Base-by-base conservation (phyloP, 2,113 vertebrate species). In the Tinamus guttatus region DNA sequence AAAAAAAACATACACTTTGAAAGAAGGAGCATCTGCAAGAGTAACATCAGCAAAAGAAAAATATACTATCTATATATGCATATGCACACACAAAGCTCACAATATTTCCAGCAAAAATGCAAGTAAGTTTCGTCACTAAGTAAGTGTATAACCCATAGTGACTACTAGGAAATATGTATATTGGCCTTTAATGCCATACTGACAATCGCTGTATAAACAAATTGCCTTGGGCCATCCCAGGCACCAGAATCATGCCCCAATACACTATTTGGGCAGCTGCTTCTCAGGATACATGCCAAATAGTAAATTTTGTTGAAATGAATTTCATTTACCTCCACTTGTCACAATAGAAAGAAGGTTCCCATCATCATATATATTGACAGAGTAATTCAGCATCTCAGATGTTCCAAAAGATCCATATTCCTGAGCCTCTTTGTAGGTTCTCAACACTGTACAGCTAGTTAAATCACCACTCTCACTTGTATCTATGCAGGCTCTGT, bases 311-410 rank as follows among this genome's bases (percentile, higher is more conserved):
- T 85, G 22, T 69, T 63, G 70, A 28, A 18, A 71, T 64, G 41
- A 45, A 18, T 88, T 81, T 84, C 4, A 82, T 56, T 97, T 97
- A 99, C 99, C 99, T 98, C 99, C 99, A 91, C 99, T 99, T 81
- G 99, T 99, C 94, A 99, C 99, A 68, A 99, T 99, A 87, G 99
- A 99, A 86, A 99, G 99, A 8, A 99, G 98, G 95, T 99, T 99
- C 71, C 99, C 99, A 38, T 99, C 99, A 71, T 99, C 99, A 45
- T 99, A 99, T 95, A 99, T 98, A 90, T 99, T 99, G 15, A 99
- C 94, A 3, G 99, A 99, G 91, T 99, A 99, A 97, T 99, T 99
- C 19, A 99, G 96, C 99, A 99, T 99, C 95, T 99, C 99, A 5
- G 99, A 98, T 63, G 98, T 98, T 89, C 99, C 99, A 81, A 99